A percentile compares a stretch with the other conserved stretches of the same genome.
phyloP scores from a whole-genome alignment of 2,797 vertebrate genomes.

The Typhlichthys subterraneus region DNA sequence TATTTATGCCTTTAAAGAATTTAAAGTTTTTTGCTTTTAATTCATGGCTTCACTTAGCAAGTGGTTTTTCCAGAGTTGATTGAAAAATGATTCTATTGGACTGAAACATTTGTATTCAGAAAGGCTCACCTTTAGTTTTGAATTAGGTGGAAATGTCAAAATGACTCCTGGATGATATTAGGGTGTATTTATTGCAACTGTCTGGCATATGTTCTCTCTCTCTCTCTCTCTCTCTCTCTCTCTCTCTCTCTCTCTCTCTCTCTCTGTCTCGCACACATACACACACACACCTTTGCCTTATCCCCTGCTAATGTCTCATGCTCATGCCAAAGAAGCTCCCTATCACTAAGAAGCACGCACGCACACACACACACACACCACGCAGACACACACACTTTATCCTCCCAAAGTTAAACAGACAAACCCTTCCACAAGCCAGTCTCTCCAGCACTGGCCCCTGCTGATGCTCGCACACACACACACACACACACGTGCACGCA shows the following conservation, averaged over 20 bases:
- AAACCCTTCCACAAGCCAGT: constrained; percentile 15
- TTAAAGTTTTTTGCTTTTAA: constrained; percentile 57
- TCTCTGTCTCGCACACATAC: background rate
- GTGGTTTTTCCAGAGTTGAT: constrained; percentile 32
- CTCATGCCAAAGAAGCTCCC: background rate
- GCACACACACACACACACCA: background rate
- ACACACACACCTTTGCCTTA: background rate
- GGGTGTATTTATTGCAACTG: no score
- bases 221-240: no score
- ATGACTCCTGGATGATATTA: no score
- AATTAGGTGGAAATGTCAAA: no score
- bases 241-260: no score
- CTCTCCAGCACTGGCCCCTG: constrained; percentile 14
- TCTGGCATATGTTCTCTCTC: no score
- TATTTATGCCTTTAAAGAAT: background rate
- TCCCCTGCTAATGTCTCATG: background rate
- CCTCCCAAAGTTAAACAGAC: background rate
- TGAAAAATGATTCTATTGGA: constrained; percentile 8
- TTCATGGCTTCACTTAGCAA: constrained; percentile 41
- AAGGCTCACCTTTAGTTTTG: no score
- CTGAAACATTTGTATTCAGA: no score
- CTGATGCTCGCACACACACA: constrained; percentile 2
- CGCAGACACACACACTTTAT: background rate
- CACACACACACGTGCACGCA: no score
- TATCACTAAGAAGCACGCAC: constrained; percentile 4